These are phyloP conservation scores for Sterrhoptilus dennistouni DNA, from an alignment of 2,113 vertebrate species.

Conservation along the genomic window DNA sequence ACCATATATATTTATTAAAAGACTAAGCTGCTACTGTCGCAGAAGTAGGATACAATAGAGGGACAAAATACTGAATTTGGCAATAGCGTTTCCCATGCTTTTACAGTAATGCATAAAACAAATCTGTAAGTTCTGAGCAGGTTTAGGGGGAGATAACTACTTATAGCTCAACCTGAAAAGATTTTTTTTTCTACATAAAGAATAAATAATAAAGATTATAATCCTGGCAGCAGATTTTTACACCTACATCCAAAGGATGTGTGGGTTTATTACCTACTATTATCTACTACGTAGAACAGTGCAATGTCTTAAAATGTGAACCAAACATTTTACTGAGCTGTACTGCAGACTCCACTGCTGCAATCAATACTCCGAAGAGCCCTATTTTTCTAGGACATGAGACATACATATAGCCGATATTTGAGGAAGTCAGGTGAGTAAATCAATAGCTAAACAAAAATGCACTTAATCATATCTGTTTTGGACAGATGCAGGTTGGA, in stretches of 20 bases:
- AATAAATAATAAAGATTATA: not conserved
- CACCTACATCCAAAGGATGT: not conserved
- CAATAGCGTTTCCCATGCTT: not conserved
- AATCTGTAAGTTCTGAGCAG: not conserved
- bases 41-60: not conserved
- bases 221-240: not conserved
- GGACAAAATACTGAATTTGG: not conserved
- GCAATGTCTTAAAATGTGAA: not conserved
- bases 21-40: not conserved
- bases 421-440: constrained; percentile 47
- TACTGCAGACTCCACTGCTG: not conserved
- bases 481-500: not conserved
- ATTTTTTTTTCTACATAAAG: not conserved
- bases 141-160: not conserved
- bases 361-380: constrained; percentile 26
- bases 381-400: constrained; percentile 51
- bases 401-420: not conserved
- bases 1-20: not conserved
- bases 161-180: not conserved
- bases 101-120: not conserved
- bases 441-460: constrained; percentile 56
- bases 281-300: not conserved
- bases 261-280: not conserved
- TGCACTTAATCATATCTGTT: constrained; percentile 46
- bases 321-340: not conserved